phyloP scores from a whole-genome alignment of 2,888 invertebrate species.

The Fissipunctia ypsillon region DNA sequence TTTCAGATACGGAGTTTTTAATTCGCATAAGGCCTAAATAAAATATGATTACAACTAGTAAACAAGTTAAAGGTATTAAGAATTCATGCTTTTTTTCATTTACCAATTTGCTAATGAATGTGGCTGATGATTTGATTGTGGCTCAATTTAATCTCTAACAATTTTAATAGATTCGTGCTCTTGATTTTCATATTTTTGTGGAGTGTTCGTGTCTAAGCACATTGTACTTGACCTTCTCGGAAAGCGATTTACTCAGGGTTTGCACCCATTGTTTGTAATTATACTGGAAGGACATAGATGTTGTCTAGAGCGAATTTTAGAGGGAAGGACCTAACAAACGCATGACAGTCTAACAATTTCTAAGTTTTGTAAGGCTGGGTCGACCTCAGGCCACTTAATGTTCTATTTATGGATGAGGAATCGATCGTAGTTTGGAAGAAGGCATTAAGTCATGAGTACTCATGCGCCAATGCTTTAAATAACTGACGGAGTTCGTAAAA shows the following conservation, averaged over 20 bases:
- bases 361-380: not conserved
- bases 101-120: not conserved
- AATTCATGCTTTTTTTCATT: conserved; percentile 13
- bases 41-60: not conserved
- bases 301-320: not conserved
- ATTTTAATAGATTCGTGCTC: not conserved
- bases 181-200: conserved; percentile 11
- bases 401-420: conserved; percentile 12
- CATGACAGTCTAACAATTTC: not conserved
- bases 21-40: not conserved
- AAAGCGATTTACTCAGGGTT: not conserved
- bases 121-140: not conserved
- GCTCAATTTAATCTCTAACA: not conserved
- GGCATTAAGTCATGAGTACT: not conserved
- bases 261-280: not conserved
- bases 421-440: conserved; percentile 1
- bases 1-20: conserved; percentile 9
- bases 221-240: conserved; percentile 2
- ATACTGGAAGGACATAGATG: not conserved
- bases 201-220: conserved; percentile 7
- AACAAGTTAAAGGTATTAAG: not conserved
- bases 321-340: not conserved
- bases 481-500: too few species aligned
- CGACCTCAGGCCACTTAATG: not conserved
- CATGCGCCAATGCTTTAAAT: too few species aligned